Evolutionary conservation across 2,797 vertebrate species (phyloP).

Genomic region (Danio albolineatus): DNA sequence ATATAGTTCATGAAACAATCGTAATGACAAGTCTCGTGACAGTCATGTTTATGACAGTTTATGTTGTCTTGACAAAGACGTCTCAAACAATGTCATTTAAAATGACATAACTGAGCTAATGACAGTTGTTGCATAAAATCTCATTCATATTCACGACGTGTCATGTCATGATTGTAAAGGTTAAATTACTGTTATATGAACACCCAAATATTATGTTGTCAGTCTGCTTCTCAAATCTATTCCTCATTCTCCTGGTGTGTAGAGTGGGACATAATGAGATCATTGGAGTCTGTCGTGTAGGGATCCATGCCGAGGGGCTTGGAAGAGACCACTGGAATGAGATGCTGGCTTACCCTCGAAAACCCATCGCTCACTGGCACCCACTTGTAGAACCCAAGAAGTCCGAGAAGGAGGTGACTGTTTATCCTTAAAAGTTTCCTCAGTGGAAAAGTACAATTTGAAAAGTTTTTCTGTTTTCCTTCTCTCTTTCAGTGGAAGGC

Average conservation of each 20-base stretch:
- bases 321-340: constrained; percentile 90
- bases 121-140: no score
- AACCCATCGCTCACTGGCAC: constrained; percentile 90
- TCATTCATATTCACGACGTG: no score
- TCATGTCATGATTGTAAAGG: no score
- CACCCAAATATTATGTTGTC: neutral
- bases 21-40: no score
- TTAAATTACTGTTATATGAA: no score
- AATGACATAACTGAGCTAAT: no score
- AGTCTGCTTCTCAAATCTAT: neutral
- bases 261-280: constrained; percentile 91
- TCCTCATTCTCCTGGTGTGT: constrained; percentile 33
- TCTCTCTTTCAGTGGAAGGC: constrained; percentile 80
- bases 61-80: no score
- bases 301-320: constrained; percentile 81
- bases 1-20: no score
- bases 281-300: constrained; percentile 85
- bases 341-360: constrained; percentile 88
- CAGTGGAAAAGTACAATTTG: constrained; percentile 4
- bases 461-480: neutral
- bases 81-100: no score
- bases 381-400: constrained; percentile 85
- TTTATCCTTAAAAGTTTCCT: neutral
- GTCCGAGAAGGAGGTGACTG: constrained; percentile 84
- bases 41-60: no score